Conservation (phyloP, 2,797 vertebrate genomes). For the Vipera ursinii region DNA sequence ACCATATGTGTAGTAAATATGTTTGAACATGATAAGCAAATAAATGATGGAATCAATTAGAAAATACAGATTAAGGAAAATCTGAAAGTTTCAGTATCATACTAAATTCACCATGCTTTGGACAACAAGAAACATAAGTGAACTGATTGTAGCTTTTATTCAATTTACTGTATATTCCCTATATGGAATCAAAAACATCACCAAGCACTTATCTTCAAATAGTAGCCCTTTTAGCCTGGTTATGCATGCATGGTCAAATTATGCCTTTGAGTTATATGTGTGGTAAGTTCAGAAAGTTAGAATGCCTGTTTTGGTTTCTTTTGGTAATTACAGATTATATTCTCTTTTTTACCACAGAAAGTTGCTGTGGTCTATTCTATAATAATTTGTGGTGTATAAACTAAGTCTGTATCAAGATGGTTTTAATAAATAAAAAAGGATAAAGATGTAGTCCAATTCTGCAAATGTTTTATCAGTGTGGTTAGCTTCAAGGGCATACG, state of each 20-base stretch:
- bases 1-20: neutral
- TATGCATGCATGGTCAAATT: neutral
- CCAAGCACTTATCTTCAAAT: neutral
- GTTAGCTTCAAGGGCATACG: neutral
- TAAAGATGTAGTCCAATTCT: neutral
- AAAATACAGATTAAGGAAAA: neutral
- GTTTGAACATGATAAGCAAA: neutral
- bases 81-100: neutral
- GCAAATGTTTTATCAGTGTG: neutral
- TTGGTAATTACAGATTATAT: neutral
- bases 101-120: neutral
- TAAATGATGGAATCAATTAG: neutral
- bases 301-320: constrained; percentile 27
- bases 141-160: neutral
- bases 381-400: constrained; percentile 15
- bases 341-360: constrained; percentile 36
- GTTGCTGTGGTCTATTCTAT: constrained; percentile 4
- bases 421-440: constrained; percentile 8
- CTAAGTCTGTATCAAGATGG: neutral
- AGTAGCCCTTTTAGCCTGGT: neutral
- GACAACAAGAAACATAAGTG: neutral
- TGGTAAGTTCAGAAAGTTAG: neutral
- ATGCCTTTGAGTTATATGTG: neutral
- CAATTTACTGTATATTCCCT: neutral
- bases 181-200: neutral